A percentile compares a stretch with the other conserved stretches of the same genome.
These are phyloP conservation scores for Odontocolon sp. DNA, from an alignment of 2,888 invertebrate genomes.

Conservation along the genomic window DNA sequence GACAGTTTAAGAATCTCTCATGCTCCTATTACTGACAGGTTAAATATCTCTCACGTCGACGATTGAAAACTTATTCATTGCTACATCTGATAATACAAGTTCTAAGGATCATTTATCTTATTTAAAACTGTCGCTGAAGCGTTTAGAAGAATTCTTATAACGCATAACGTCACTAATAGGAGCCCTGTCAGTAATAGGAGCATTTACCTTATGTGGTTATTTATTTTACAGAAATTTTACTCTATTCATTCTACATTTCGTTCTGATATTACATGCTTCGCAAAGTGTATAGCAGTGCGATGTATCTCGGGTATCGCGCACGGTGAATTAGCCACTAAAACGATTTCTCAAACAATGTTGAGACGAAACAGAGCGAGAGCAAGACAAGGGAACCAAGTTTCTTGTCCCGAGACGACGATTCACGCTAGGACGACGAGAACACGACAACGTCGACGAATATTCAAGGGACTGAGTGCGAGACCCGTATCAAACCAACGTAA, in stretches of 20 bases:
- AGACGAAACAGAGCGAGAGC: conserved; percentile 12
- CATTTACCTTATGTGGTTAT: neutral
- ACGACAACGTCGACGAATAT: conserved; percentile 31
- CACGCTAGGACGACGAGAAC: conserved; percentile 37
- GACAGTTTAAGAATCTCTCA: no score
- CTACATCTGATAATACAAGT: no score
- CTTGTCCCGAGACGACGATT: conserved; percentile 38
- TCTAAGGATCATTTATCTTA: no score
- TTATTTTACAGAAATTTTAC: conserved; percentile 1
- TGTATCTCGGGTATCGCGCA: conserved; percentile 50
- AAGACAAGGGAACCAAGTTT: conserved; percentile 44
- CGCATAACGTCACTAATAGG: no score
- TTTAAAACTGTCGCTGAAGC: no score
- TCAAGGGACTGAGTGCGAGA: conserved; percentile 11
- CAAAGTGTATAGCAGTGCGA: conserved; percentile 11
- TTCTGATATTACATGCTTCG: conserved; percentile 7
- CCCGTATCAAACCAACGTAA: conserved; percentile 55
- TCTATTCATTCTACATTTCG: neutral
- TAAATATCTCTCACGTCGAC: no score
- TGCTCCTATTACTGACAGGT: no score
- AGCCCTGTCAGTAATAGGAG: no score
- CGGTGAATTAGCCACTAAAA: conserved; percentile 56
- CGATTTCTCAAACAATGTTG: conserved; percentile 54
- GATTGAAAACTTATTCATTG: no score
- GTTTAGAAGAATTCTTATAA: no score